Evolutionary conservation across 2,113 vertebrate species (phyloP), one percentile per base, ranked within the genome.

Genomic region (Scophthalmus maximus): DNA sequence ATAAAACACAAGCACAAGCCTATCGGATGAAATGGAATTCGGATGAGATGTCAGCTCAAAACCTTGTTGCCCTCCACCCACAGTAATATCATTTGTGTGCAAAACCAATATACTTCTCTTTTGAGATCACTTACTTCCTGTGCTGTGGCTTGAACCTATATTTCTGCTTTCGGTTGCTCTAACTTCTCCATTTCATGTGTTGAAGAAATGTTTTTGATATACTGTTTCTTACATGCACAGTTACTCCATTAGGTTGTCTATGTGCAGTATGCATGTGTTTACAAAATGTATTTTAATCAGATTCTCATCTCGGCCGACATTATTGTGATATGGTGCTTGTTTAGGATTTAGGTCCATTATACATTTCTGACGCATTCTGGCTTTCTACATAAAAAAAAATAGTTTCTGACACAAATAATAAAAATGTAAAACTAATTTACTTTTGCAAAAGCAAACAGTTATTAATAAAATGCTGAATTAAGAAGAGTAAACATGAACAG

Each of bases 41-140:
- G 67, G 47, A 72, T 58, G 34, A 75, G 34, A 67, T 68, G 44
- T 47, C 60, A 70, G 22, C 44, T 68, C 76, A 50, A 32, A 25
- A 73, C 36, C 44, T 69, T 40, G 14, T 42, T 72, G 38, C 67
- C 64, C 81, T 68, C 64, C 46, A 69, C 78, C 64, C 76, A 75
- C 86, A 74, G 58, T 78, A 57, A 89, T 86, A 82, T 90, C 46
- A 79, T 56, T 76, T 86, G 75, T 76, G 76, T 76, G 69, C 70
- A 79, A 91, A 91, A 86, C 83, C 86, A 88, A 90, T 71, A 81
- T 74, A 69, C 76, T 88, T 89, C 84, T 88, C 87, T 91, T 90
- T 91, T 89, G 81, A 92, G 83, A 92, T 91, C 80, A 83, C 82
- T 84, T 85, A 27, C 85, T 92, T 94, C 92, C 93, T 92, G 92